phyloP scores from a whole-genome alignment of 2,113 vertebrate genomes.

The Oreochromis tanganicae region DNA sequence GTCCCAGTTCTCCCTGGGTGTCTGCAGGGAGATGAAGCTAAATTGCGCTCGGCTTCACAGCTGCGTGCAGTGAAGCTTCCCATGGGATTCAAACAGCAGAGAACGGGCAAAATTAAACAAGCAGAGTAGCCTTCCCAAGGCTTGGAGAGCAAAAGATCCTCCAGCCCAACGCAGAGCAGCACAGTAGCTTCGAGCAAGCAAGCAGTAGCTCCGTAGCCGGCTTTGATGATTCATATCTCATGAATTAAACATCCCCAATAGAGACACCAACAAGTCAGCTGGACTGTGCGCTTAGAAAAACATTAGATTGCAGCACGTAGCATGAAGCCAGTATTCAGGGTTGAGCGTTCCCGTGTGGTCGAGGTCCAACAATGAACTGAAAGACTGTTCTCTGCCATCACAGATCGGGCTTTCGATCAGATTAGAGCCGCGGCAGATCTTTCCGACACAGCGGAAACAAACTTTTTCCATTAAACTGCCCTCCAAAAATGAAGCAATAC shows the following conservation, averaged over 20 bases:
- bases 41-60: slow-evolving; percentile 23
- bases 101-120: slow-evolving; percentile 5
- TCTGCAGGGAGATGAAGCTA: slow-evolving; percentile 28
- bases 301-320: slow-evolving; percentile 6
- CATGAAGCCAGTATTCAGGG: not conserved
- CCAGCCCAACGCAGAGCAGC: not conserved
- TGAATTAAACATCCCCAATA: slow-evolving; percentile 48
- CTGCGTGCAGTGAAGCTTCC: slow-evolving; percentile 13
- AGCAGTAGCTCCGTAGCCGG: not conserved
- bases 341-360: not conserved
- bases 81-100: slow-evolving; percentile 21
- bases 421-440: slow-evolving; percentile 3
- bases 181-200: slow-evolving; percentile 7
- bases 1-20: not conserved
- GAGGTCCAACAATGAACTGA: not conserved
- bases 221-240: slow-evolving; percentile 52
- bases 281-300: not conserved
- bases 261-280: slow-evolving; percentile 33
- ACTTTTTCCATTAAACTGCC: slow-evolving; percentile 29
- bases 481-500: not conserved
- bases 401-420: slow-evolving; percentile 23
- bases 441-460: not conserved
- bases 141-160: slow-evolving; percentile 2
- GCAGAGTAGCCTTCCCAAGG: slow-evolving; percentile 17
- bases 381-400: slow-evolving; percentile 18